Conservation (phyloP, 2,888 invertebrate genomes). For the Dicranocentrus wangi region DNA sequence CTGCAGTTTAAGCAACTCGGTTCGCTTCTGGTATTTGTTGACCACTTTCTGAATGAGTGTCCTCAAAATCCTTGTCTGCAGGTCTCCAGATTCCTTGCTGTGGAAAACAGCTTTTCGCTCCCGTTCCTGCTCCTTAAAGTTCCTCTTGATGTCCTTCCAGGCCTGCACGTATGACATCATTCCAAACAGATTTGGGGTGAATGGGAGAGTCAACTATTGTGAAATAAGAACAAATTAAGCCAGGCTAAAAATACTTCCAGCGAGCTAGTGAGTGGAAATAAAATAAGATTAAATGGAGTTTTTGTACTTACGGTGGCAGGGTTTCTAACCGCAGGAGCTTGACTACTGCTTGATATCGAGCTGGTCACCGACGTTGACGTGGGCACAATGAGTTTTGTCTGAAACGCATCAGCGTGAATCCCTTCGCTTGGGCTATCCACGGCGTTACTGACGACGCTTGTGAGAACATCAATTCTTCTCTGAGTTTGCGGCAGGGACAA, state of each 20-base stretch:
- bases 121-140: conserved; percentile 30
- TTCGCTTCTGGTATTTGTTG: conserved; percentile 41
- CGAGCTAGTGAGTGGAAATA: not conserved
- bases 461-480: conserved; percentile 30
- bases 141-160: conserved; percentile 39
- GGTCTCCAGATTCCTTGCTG: conserved; percentile 31
- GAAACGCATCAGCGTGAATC: not conserved
- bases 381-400: conserved; percentile 11
- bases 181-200: conserved; percentile 42
- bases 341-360: conserved; percentile 13
- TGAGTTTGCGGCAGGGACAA: not conserved
- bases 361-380: conserved; percentile 21
- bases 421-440: not conserved
- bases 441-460: not conserved
- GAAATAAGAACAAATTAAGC: too few relatives aligned
- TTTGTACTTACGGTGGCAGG: not conserved
- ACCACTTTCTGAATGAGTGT: conserved; percentile 39
- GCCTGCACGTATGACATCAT: conserved; percentile 37
- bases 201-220: conserved; percentile 34
- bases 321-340: not conserved
- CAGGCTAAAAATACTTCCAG: not conserved
- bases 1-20: conserved; percentile 36
- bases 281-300: not conserved
- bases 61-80: conserved; percentile 36
- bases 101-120: conserved; percentile 33